Evolutionary conservation across 1,140 invertebrate species (phyloP), one percentile per base, ranked within the genome.

Genomic region (Drosophila athabasca): DNA sequence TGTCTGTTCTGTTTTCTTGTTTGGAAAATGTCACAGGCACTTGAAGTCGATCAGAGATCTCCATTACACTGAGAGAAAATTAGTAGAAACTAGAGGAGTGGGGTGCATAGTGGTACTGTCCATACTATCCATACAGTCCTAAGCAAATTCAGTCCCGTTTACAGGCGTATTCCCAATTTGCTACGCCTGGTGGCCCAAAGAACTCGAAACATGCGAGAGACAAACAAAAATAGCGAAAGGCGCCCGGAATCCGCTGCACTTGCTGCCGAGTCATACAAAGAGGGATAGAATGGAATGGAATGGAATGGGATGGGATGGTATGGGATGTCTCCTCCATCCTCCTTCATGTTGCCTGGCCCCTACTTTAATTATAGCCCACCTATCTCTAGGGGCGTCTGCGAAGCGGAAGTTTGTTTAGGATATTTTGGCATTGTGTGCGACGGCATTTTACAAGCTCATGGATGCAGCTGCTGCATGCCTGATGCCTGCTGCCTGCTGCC

Each of bases 401-500:
- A 78, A 79, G 79, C 83, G 82, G 82, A 85, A 85, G 83, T 85
- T 85, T 85, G 82, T 85, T 85, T 88, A 87, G 81, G 82, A 82
- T 85, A 74, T 82, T 81, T 81, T 81, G 78, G 72, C 78, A 80
- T 72, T 81, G 78, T 81, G 54, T 71, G 52, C 45, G 62, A 44
- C 59, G 64, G 45, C 46, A 75, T 52, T 64, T 53, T 66, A 75
- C 71, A 75, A 66, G 54, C 72, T 59, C 70, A 72, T 57, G 61
- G 82, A 87, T 39, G 35, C 35, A 39, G 35, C 35, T 39, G 35
- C 35, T 39, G 35, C 35, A 19, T 19, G 17, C 17, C 17, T 19
- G 17, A 1, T 19, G 72, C 62, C 24, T 29, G 26, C 26, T 29
- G 26, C 26, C 62, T 76, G 69, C 81, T 72, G 72, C 62, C 72